Evolutionary conservation across 2,888 invertebrate species (phyloP).

Genomic region (Drosophila percnosoma): DNA sequence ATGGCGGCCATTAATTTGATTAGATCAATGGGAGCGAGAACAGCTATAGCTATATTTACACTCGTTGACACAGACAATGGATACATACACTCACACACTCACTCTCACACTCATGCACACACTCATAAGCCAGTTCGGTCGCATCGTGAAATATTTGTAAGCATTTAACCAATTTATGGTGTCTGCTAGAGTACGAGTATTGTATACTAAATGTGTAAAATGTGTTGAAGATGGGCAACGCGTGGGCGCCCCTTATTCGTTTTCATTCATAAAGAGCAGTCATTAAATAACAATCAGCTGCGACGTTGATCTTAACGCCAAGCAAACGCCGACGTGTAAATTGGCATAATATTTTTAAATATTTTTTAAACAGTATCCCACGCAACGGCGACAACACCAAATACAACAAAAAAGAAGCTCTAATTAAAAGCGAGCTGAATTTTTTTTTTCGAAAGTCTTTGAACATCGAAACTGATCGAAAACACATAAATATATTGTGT

Average conservation of each 20-base stretch:
- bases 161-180: slow-evolving; percentile 75
- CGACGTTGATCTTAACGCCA: slow-evolving; percentile 68
- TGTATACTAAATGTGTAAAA: slow-evolving; percentile 43
- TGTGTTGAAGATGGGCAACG: slow-evolving; percentile 19
- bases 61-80: slow-evolving; percentile 34
- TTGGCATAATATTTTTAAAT: slow-evolving; percentile 62
- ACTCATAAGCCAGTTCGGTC: background rate
- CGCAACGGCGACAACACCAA: slow-evolving; percentile 29
- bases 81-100: slow-evolving; percentile 5
- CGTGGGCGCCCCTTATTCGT: slow-evolving; percentile 60
- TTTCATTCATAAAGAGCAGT: slow-evolving; percentile 72
- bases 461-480: slow-evolving; percentile 8
- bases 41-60: slow-evolving; percentile 41
- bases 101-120: background rate
- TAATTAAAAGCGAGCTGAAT: slow-evolving; percentile 66
- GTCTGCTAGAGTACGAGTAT: slow-evolving; percentile 41
- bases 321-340: slow-evolving; percentile 77
- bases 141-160: slow-evolving; percentile 72
- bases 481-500: slow-evolving; percentile 17
- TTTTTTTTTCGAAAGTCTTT: slow-evolving; percentile 54
- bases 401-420: slow-evolving; percentile 53
- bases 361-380: slow-evolving; percentile 50
- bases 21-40: slow-evolving; percentile 75
- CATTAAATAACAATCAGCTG: slow-evolving; percentile 79
- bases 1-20: slow-evolving; percentile 74